Evolutionary conservation across 1,140 invertebrate genomes (phyloP).

Genomic region (Drosophila cardini): DNA sequence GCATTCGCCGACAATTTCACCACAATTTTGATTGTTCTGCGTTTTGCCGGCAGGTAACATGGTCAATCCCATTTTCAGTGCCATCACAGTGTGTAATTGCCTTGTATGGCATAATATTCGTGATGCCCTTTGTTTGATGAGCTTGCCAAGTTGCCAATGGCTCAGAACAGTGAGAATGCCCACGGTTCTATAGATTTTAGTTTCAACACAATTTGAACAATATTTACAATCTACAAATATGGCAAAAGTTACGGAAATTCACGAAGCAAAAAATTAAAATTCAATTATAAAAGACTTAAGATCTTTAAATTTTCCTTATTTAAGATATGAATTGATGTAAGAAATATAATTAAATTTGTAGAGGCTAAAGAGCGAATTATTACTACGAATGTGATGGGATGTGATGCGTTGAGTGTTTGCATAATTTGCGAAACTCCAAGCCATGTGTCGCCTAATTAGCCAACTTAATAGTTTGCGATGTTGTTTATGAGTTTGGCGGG

Average conservation of each 20-base stretch:
- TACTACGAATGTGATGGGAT: slow-evolving; percentile 36
- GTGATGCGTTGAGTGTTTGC: slow-evolving; percentile 61
- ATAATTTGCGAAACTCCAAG: slow-evolving; percentile 57
- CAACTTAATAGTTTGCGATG: slow-evolving; percentile 78
- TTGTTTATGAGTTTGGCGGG: slow-evolving; percentile 62
- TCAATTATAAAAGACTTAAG: background rate
- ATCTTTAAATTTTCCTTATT: background rate
- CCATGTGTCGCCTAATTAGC: slow-evolving; percentile 72
- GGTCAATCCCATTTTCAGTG: background rate
- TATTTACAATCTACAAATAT: no score
- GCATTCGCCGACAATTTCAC: slow-evolving; percentile 68
- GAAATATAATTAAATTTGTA: no score
- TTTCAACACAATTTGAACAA: no score
- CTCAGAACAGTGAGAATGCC: no score
- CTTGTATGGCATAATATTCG: slow-evolving; percentile 64
- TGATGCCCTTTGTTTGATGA: slow-evolving; percentile 41
- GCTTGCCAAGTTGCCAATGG: no score
- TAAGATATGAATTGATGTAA: background rate
- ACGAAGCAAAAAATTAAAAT: no score
- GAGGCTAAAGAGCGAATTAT: background rate
- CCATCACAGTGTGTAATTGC: slow-evolving; percentile 65
- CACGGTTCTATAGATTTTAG: no score
- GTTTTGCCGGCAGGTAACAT: slow-evolving; percentile 4
- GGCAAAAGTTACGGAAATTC: no score
- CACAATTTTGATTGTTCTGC: slow-evolving; percentile 60